Percentiles rank a stretch among this genome's conserved stretches.
Evolutionary conservation across 2,888 invertebrate genomes (phyloP).

Genomic region (Entomobrya multifasciata): DNA sequence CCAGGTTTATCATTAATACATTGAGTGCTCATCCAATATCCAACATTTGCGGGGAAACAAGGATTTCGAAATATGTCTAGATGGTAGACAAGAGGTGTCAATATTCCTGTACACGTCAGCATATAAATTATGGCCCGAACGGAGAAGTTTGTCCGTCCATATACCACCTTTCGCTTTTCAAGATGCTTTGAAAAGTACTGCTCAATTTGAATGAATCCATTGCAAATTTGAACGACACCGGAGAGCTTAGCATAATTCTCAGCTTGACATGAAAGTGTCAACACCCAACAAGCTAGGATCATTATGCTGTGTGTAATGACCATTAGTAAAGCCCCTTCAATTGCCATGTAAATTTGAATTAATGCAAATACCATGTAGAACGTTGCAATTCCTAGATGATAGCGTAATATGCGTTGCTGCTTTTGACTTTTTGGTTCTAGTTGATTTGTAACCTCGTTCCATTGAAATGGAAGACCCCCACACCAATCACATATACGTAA

Average conservation of each 20-base stretch:
- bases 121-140: not conserved
- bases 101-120: not conserved
- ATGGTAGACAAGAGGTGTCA: constrained; percentile 9
- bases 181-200: no score
- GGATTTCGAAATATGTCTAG: constrained; percentile 36
- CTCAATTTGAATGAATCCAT: constrained; percentile 13
- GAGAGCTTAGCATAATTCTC: not conserved
- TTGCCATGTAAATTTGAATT: not conserved
- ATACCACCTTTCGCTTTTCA: no score
- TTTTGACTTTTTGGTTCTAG: no score
- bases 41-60: constrained; percentile 31
- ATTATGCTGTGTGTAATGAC: constrained; percentile 33
- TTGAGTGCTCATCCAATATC: constrained; percentile 28
- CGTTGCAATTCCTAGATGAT: no score
- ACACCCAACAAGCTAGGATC: not conserved
- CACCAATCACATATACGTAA: no score
- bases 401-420: no score
- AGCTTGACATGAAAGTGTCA: not conserved
- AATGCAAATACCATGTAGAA: no score
- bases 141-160: not conserved
- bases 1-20: not conserved
- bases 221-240: not conserved
- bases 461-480: no score
- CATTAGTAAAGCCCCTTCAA: not conserved
- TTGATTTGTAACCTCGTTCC: no score